These are phyloP conservation scores for Cinclus mexicanus DNA, from an alignment of 2,113 vertebrate species.

Conservation along the genomic window DNA sequence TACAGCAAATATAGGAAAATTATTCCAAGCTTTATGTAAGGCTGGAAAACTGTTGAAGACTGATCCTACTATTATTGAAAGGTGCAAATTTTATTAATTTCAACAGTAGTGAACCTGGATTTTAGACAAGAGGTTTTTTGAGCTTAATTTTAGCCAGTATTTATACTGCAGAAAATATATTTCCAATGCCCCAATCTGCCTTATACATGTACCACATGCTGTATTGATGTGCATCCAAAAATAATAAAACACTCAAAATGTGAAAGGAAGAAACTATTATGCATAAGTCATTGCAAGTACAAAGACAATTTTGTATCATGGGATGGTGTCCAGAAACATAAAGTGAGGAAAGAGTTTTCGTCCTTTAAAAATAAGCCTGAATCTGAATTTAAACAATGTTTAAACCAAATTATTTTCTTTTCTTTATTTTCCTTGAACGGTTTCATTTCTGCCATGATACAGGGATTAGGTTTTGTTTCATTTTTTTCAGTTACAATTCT, in stretches of 20 bases:
- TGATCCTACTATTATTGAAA: neutral
- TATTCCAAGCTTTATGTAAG: neutral
- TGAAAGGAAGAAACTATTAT: conserved; percentile 66
- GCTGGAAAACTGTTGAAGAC: neutral
- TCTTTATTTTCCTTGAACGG: conserved; percentile 34
- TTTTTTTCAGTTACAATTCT: neutral
- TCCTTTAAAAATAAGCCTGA: conserved; percentile 70
- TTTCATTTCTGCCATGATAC: neutral
- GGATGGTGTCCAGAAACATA: conserved; percentile 57
- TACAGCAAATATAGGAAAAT: neutral
- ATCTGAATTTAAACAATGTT: conserved; percentile 68
- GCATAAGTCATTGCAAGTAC: conserved; percentile 52
- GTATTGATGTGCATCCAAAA: conserved; percentile 64
- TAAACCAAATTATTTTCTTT: conserved; percentile 57
- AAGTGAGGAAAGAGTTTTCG: conserved; percentile 48
- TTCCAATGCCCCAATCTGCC: neutral
- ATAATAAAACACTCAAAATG: conserved; percentile 67
- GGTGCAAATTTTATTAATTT: neutral
- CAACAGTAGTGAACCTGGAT: neutral
- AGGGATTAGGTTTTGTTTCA: neutral
- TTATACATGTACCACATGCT: conserved; percentile 35
- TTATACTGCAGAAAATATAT: conserved; percentile 23
- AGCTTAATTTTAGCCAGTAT: neutral
- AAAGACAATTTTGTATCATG: conserved; percentile 61
- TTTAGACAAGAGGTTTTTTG: neutral